Evolutionary conservation across 2,113 vertebrate genomes (phyloP).

Genomic region (Thomomys bottae): DNA sequence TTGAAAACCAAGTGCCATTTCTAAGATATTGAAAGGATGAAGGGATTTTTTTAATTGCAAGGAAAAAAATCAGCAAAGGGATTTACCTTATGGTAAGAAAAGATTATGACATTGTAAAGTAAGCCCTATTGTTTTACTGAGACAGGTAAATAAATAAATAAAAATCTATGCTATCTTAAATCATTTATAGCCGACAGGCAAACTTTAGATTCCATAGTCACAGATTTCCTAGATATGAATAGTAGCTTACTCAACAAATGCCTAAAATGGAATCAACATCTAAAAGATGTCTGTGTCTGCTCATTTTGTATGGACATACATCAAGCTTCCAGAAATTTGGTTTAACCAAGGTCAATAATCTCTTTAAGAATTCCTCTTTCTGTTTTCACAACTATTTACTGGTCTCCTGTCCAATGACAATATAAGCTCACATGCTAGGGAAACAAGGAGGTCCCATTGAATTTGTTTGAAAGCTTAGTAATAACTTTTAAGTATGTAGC

Average conservation of each 20-base stretch:
- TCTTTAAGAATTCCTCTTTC: background rate
- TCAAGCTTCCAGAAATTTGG: background rate
- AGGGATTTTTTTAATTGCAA: background rate
- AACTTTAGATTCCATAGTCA: background rate
- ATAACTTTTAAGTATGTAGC: background rate
- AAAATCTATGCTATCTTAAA: background rate
- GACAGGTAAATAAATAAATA: background rate
- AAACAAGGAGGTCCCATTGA: background rate
- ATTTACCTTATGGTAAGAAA: background rate
- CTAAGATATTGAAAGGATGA: background rate
- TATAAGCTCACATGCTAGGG: background rate
- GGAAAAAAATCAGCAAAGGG: background rate
- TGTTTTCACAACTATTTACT: background rate
- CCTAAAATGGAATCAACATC: background rate
- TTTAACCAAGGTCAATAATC: background rate
- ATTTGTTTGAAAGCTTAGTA: background rate
- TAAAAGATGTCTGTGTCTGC: background rate
- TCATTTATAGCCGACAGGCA: background rate
- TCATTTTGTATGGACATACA: background rate
- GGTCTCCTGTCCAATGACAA: background rate
- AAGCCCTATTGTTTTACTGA: background rate
- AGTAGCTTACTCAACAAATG: background rate
- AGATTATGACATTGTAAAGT: background rate
- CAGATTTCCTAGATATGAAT: background rate
- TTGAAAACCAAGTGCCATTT: background rate